Evolutionary conservation across 2,797 vertebrate genomes (phyloP), one percentile per base, ranked within the genome.

Genomic region (Eurystomus glaucurus): DNA sequence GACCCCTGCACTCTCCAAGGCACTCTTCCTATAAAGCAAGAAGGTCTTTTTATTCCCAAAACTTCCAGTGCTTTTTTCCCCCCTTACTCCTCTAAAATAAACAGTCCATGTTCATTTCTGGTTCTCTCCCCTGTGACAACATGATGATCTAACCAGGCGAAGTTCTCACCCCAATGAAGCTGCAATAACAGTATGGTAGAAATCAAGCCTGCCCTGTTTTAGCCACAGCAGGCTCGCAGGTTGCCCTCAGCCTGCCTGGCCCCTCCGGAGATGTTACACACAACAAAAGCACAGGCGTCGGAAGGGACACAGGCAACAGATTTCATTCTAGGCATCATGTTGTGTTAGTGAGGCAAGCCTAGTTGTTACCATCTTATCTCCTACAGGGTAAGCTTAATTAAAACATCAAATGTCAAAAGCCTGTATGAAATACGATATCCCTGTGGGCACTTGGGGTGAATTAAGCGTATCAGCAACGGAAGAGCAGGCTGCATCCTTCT

Each of bases 391-490:
- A 93, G 75, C 75, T 74, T 78, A 85, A 96, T 95, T 92, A 90
- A 96, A 92, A 92, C 21, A 84, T 13, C 48, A 95, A 89, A 93
- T 78, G 91, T 87, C 95, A 87, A 85, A 96, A 93, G 65, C 26
- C 37, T 22, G 64, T 45, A 65, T 35, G 51, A 90, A 85, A 81
- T 64, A 55, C 2, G 41, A 25, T 33, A 33, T 85, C 78, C 82
- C 65, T 21, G 31, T 13, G 65, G 91, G 82, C 51, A 45, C 51
- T 52, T 25, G 43, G 46, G 61, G 60, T 16, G 78, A 90, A 81
- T 89, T 60, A 80, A 80, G 55, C 33, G 1, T 10, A 77, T 48
- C 82, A 65, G 70, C 50, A 43, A n/a, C 21, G 45, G 74, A 65
- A 70, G 78, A 90, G 95, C 4, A 1, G 46, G 68, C 55, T 79